These are phyloP conservation scores for Thinocorus orbignyianus DNA, from an alignment of 2,113 vertebrate species.

Conservation along the genomic window DNA sequence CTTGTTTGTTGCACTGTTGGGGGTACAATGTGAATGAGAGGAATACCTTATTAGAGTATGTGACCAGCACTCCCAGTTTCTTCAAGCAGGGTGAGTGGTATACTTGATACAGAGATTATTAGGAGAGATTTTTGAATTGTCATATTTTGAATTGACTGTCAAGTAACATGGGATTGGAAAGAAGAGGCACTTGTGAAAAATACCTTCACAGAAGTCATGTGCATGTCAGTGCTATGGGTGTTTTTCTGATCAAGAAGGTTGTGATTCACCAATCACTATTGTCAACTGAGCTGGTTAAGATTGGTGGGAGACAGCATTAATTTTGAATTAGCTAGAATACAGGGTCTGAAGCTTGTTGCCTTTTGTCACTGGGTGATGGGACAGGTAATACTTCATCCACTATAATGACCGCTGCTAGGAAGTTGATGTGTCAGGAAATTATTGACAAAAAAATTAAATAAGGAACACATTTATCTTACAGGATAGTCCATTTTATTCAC, in stretches of 20 bases:
- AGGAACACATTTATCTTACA: neutral
- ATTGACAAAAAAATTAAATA: neutral
- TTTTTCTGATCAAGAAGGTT: neutral
- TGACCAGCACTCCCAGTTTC: neutral
- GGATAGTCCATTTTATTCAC: neutral
- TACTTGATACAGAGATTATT: neutral
- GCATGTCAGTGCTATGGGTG: rapidly evolving
- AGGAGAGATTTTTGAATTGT: neutral
- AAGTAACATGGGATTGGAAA: neutral
- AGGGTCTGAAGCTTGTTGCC: neutral
- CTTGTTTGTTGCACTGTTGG: neutral
- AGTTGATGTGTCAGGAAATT: neutral
- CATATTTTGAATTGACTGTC: neutral
- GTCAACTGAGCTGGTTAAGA: neutral
- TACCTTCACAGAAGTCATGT: neutral
- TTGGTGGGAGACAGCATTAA: neutral
- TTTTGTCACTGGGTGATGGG: neutral
- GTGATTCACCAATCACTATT: neutral
- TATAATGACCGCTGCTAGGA: neutral
- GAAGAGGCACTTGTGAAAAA: neutral
- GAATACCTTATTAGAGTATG: neutral
- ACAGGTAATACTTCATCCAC: neutral
- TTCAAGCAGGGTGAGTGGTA: neutral
- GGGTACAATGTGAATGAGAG: neutral
- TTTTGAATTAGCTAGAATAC: neutral